Base-by-base conservation (phyloP, 2,797 vertebrate species). In the Muscicapa comitata region DNA sequence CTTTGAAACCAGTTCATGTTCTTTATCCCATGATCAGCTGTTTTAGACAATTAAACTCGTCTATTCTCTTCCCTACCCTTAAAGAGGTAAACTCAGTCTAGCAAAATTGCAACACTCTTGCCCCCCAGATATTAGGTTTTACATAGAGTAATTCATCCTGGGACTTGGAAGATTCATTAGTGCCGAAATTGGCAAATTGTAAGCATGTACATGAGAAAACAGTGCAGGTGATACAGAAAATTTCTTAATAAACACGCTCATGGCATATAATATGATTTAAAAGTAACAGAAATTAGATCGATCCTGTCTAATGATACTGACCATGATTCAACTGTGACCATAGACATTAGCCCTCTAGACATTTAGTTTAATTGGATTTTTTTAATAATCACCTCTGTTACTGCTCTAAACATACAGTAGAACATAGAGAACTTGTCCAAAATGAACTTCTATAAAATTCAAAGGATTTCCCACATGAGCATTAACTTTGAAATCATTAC, bases 401-500 rank as follows among this genome's bases (percentile, higher is more conserved):
- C 17, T 31, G 11, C 11, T 74, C 29, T 88, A 82, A 93, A 95
- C 55, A 70, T 61, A 53, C 3, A 76, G 18, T 10, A 58, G 12
- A 11, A 77, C 2, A 42, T 3, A 20, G 4, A 62, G 5, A 53
- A 26, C 4, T 25, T 8, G 38, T 33, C 9, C 17, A 66, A 82
- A 88, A 74, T 20, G 2, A 24, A 42, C 8, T 48, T 59, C 13
- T 67, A 14, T 35, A 42, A 40, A 63, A 37, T 68, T 43, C 12
- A 67, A 95, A 88, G 37, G 40, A 71, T 51, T 86, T 85, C 40
- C 47, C n/a, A 79, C 20, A 37, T 47, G 33, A 70, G 6, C 79
- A 76, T 85, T 95, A 72, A 92, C 50, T 90, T 75, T 73, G 42
- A 80, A 86, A 74, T 74, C 13, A 8, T 67, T 87, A 93, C 45